phyloP scores from a whole-genome alignment of 2,113 vertebrate species.

The Salminus brasiliensis region DNA sequence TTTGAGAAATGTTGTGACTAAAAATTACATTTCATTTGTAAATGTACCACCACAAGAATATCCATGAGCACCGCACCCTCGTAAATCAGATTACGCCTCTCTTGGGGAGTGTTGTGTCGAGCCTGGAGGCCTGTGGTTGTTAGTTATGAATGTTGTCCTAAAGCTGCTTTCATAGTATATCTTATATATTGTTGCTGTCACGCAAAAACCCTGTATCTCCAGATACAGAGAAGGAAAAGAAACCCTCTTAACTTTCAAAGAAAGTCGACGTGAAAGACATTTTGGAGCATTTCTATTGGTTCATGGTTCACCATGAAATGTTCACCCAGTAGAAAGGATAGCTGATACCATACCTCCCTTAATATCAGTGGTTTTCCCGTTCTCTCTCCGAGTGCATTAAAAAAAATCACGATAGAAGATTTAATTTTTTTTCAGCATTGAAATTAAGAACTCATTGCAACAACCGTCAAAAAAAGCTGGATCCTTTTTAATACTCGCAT shows the following conservation, averaged over 20 bases:
- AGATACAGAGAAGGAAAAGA: too few relatives aligned
- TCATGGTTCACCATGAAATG: too few relatives aligned
- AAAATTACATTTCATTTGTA: constrained; percentile 71
- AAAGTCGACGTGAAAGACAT: too few relatives aligned
- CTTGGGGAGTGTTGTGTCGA: background rate
- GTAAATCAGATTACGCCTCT: constrained; percentile 65
- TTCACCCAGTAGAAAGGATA: too few relatives aligned
- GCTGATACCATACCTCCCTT: too few relatives aligned
- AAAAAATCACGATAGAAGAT: too few relatives aligned
- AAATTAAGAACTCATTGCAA: too few relatives aligned
- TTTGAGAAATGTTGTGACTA: constrained; percentile 65
- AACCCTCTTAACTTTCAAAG: too few relatives aligned
- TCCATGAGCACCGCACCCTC: constrained; percentile 18
- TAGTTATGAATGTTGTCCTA: background rate
- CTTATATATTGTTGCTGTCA: background rate
- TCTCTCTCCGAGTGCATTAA: too few relatives aligned
- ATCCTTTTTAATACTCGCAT: background rate
- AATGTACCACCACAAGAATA: constrained; percentile 48
- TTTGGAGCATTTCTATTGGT: too few relatives aligned
- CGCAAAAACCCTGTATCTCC: background rate
- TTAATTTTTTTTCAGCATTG: too few relatives aligned
- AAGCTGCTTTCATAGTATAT: background rate
- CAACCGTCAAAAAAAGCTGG: background rate
- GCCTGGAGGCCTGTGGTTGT: background rate
- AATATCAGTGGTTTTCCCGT: too few relatives aligned